phyloP scores from a whole-genome alignment of 2,113 vertebrate genomes.

The Calidris pugnax region DNA sequence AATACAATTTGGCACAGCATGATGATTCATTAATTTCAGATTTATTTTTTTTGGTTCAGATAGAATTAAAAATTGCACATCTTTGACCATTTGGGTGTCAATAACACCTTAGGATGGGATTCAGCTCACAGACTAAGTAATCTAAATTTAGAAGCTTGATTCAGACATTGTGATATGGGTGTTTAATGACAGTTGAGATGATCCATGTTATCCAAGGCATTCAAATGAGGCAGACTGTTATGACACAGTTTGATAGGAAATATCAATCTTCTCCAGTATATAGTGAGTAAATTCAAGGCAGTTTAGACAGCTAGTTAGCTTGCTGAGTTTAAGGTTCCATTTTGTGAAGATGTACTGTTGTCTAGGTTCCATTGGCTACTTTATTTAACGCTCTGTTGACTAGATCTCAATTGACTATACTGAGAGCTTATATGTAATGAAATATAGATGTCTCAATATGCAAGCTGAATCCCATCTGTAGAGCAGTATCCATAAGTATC shows the following conservation, averaged over 20 bases:
- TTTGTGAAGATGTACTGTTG: background rate
- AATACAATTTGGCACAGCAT: background rate
- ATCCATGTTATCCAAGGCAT: background rate
- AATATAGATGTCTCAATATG: background rate
- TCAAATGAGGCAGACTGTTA: background rate
- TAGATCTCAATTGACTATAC: background rate
- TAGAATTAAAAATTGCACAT: background rate
- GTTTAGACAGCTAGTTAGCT: background rate
- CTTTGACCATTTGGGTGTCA: background rate
- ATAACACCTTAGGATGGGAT: background rate
- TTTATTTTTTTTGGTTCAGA: background rate
- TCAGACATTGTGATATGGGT: background rate
- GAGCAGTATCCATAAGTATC: background rate
- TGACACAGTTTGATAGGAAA: background rate
- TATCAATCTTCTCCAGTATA: background rate
- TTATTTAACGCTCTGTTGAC: background rate
- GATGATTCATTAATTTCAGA: background rate
- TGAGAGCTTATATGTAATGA: background rate
- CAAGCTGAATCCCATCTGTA: background rate
- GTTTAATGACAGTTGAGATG: background rate
- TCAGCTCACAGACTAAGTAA: background rate
- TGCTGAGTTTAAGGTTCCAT: background rate
- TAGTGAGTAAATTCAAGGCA: background rate
- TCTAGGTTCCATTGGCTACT: background rate
- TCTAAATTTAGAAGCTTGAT: background rate